Conservation (phyloP, 2,888 invertebrate genomes). For the Pemphredon lugubris region DNA sequence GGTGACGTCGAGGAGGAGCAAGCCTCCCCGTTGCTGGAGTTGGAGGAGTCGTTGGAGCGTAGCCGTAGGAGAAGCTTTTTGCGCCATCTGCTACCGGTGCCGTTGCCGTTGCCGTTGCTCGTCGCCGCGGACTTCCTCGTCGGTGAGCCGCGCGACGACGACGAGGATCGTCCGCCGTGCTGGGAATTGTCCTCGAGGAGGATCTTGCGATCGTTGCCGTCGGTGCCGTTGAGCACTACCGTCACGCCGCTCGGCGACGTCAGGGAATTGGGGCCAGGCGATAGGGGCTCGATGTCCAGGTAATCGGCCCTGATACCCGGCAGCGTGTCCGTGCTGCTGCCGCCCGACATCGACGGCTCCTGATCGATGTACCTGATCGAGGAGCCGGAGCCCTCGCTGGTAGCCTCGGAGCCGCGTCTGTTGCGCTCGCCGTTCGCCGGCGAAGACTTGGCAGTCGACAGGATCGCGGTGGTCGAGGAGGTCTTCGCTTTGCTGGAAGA, state of each 20-base stretch:
- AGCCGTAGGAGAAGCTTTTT: conserved; percentile 83
- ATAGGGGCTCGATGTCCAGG: conserved; percentile 74
- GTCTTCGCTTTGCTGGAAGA: conserved; percentile 56
- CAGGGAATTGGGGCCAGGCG: conserved; percentile 68
- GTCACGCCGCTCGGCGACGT: conserved; percentile 58
- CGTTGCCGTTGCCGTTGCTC: conserved; percentile 51
- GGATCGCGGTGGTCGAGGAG: conserved; percentile 40
- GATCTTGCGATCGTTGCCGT: conserved; percentile 28
- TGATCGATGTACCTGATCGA: conserved; percentile 79
- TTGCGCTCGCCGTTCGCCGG: conserved; percentile 43
- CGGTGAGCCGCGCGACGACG: conserved; percentile 32
- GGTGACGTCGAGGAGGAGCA: conserved; percentile 68
- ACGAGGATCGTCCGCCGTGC: neutral
- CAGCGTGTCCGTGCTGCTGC: conserved; percentile 78
- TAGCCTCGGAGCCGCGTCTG: conserved; percentile 75
- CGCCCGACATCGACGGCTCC: conserved; percentile 73
- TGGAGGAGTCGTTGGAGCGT: conserved; percentile 80
- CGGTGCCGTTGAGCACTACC: conserved; percentile 35
- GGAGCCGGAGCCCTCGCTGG: conserved; percentile 75
- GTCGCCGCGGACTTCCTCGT: conserved; percentile 51
- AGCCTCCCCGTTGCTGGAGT: conserved; percentile 69
- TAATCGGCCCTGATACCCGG: conserved; percentile 77
- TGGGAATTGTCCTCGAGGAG: conserved; percentile 28
- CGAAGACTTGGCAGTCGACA: conserved; percentile 35
- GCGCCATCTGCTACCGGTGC: conserved; percentile 82